Conservation (phyloP, 2,797 vertebrate species). For the Alauda arvensis region DNA sequence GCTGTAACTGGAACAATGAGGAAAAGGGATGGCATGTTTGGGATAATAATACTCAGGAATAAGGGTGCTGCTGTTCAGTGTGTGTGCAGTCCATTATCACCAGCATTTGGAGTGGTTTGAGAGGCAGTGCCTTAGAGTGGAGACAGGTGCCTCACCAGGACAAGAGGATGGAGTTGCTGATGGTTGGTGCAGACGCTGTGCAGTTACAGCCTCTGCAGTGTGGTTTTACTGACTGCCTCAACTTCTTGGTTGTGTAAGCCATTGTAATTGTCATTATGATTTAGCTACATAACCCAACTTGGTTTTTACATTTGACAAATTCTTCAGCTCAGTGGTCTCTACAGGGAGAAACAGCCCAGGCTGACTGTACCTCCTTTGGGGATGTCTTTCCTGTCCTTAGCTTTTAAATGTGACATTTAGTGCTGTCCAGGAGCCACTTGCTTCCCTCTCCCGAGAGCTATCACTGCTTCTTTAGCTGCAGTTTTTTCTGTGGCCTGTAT, state of each 20-base stretch:
- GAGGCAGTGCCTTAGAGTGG: not conserved
- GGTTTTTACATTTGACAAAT: not conserved
- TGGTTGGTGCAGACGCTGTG: not conserved
- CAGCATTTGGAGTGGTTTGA: not conserved
- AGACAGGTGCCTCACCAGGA: not conserved
- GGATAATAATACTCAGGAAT: not conserved
- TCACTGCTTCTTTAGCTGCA: not conserved
- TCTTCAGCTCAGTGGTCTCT: not conserved
- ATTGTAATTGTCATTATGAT: not conserved
- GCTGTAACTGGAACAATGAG: not conserved
- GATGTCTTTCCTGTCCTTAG: not conserved
- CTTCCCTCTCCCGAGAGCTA: not conserved
- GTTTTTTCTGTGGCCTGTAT: not conserved
- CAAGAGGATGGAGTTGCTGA: not conserved
- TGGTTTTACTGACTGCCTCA: not conserved
- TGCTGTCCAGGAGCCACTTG: not conserved
- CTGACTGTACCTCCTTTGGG: not conserved
- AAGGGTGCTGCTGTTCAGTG: not conserved
- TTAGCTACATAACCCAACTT: not conserved
- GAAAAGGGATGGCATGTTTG: not conserved
- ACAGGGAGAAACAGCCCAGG: not conserved
- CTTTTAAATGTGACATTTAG: fast-evolving
- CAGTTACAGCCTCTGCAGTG: not conserved
- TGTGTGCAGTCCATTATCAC: not conserved
- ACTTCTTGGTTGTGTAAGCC: not conserved